Base-by-base conservation (phyloP, 1,140 invertebrate genomes). In the Nasonia vitripennis region DNA sequence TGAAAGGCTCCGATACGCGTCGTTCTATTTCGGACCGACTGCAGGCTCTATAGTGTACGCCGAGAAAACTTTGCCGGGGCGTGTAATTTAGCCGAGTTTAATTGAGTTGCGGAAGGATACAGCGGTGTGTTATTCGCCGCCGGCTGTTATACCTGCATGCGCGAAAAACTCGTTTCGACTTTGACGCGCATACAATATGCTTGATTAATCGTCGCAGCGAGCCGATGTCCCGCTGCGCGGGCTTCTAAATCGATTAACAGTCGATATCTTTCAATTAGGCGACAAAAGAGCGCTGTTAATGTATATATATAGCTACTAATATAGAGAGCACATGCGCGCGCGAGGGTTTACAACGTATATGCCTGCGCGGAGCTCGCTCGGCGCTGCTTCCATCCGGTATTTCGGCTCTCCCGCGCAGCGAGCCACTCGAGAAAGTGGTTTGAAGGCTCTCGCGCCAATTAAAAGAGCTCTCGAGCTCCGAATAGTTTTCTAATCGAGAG, bases 401-500 rank as follows among this genome's bases (percentile, higher is more conserved):
- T 55, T 20, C 51, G 17, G 17, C 51, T 55, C 51, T 17, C 51
- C 11, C 51, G 78, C 17, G 34, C 75, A 45, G 75, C 27, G 27
- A 27, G 27, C 67, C 67, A 45, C 10, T 45, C 41, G 20, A 62
- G 55, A 62, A 20, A 62, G 55, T n/a, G 55, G 78, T 81, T 41
- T 27, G 68, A 41, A 82, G 17, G 67, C 71, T 70, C 74, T 85
- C 83, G 48, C 73, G 85, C 85, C 85, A 86, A 86, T 86, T 86
- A 86, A 81, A 86, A 81, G 74, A 41, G 73, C 79, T 73, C 77
- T 81, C 68, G 70, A 37, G 68, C 80, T 51, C 74, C 45, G 37
- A 82, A 83, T 79, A 86, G 27, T 82, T 83, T 78, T 82, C 85
- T 83, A 86, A 86, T 86, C 80, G 80, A 86, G 82, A 86, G 78